Base-by-base conservation (phyloP, 1,140 invertebrate genomes). In the Pseudomyrmex sp. region DNA sequence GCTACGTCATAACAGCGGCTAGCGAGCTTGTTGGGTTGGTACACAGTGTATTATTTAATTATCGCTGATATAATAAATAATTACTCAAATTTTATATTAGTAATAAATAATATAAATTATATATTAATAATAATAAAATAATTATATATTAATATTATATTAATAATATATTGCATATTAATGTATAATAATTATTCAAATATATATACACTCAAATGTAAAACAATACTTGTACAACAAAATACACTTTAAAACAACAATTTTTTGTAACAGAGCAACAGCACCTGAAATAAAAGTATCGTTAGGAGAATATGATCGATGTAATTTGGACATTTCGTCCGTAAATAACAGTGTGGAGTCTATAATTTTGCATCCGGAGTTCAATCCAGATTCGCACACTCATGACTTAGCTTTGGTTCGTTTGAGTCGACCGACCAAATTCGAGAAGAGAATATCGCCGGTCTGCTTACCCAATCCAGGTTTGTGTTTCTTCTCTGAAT, bases 331-430 rank as follows among this genome's bases (percentile, higher is more conserved):
- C 52, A 85, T 94, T 12, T 95, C 94, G 1, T 95, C 95, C 4
- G 85, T 92, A 0, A 95, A 95, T 62, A 82, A 92, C 3, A 96
- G 94, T 65, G 93, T 95, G 1, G 92, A 95, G 54, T 86, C 87
- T 3, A 88, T 96, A 2, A 91, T 91, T 46, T 83, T 95, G 0
- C 93, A 96, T 90, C 95, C 95, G 2, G 94, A 95, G 63, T 96
- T 95, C 85, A 94, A 95, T 76, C 86, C 90, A 0, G 93, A 88
- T n/a, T 95, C 94, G 0, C 91, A 90, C 84, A 93, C 95, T 46
- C 95, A 96, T 84, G 96, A 97, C 91, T 93, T 97, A 48, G 96
- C 96, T 2, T 84, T 97, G 18, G 86, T 97, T 7, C 94, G 93
- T 63, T 90, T 97, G 8, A 94, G 93, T 76, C 91, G 93, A 26